Evolutionary conservation across 2,113 vertebrate genomes (phyloP).

Genomic region (Odocoileus virginianus): DNA sequence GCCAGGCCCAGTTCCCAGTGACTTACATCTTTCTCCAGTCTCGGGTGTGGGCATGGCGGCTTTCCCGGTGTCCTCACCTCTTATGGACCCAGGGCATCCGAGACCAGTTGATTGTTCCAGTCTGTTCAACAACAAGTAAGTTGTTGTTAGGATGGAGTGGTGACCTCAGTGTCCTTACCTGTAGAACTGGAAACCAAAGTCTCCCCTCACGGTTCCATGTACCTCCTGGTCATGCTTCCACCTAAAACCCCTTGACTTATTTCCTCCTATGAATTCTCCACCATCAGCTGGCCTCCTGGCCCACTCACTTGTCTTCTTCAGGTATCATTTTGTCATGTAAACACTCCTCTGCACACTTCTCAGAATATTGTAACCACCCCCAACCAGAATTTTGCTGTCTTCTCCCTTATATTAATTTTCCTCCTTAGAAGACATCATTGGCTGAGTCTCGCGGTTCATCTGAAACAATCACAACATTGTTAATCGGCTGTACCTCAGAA

Average conservation of each 20-base stretch:
- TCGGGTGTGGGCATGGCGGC: neutral
- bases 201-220: neutral
- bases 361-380: neutral
- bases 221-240: no score
- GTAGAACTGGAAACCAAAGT: neutral
- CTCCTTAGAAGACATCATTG: neutral
- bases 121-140: neutral
- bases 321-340: neutral
- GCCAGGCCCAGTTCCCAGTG: neutral
- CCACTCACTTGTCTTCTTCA: neutral
- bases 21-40: neutral
- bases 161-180: neutral
- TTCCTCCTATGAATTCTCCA: neutral
- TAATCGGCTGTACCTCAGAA: neutral
- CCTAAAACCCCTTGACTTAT: neutral
- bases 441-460: neutral
- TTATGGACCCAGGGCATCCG: neutral
- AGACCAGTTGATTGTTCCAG: neutral
- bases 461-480: neutral
- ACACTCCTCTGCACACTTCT: neutral
- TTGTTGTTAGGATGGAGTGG: neutral
- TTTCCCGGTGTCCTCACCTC: neutral
- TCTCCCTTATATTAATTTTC: neutral
- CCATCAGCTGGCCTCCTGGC: neutral
- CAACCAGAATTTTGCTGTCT: neutral